Percentiles rank a stretch among this genome's conserved stretches.
These are phyloP conservation scores for Steinernema khuongi DNA, from an alignment of 1,140 invertebrate genomes.

Conservation along the genomic window DNA sequence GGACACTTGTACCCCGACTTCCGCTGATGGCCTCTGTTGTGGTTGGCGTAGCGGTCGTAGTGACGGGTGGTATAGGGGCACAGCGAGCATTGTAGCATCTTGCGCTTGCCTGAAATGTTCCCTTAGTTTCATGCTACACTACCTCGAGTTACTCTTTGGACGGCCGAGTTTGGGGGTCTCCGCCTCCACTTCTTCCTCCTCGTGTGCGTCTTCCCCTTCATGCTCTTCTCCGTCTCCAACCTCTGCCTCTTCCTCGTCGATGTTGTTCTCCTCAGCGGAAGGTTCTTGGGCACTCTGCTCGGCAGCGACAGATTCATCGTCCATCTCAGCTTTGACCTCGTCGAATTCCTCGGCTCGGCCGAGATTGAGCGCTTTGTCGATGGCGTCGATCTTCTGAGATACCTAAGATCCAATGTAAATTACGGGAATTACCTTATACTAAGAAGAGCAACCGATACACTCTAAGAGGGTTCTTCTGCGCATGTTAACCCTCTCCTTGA, in stretches of 20 bases:
- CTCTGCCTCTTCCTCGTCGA: background rate
- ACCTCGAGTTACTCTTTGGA: background rate
- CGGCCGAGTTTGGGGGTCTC: background rate
- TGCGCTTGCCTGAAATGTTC: background rate
- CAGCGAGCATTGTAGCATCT: background rate
- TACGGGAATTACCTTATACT: too few species aligned
- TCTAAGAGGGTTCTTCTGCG: too few species aligned
- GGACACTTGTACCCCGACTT: background rate
- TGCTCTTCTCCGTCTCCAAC: background rate
- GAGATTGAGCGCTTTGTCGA: constrained; percentile 1
- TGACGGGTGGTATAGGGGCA: background rate
- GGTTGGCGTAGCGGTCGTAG: background rate
- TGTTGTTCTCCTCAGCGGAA: background rate
- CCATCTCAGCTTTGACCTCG: too few species aligned
- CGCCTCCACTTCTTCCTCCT: background rate
- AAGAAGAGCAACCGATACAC: too few species aligned
- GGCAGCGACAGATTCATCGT: background rate
- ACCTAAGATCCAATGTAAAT: too few species aligned
- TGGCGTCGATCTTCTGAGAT: background rate
- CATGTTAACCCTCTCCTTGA: too few species aligned
- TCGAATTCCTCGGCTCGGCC: background rate
- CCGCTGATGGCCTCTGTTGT: background rate
- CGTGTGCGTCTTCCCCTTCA: background rate
- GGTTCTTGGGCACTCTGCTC: background rate
- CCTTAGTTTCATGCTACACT: too few species aligned